Conservation (phyloP, 2,113 vertebrate species). For the Maccullochella peelii region DNA sequence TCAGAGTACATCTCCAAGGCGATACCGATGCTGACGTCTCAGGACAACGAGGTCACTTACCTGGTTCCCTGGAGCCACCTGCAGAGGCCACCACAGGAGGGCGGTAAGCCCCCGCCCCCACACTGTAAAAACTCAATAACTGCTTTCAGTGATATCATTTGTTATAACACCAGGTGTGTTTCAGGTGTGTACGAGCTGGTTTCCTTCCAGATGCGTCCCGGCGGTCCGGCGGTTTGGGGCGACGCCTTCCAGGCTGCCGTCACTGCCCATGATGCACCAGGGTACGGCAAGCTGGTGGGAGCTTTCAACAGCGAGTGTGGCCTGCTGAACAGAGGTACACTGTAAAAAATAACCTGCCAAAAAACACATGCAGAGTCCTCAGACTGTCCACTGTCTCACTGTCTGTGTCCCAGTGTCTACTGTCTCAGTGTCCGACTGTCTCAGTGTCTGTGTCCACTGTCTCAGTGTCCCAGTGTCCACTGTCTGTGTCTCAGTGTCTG, state of each 20-base stretch:
- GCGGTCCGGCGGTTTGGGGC: slow-evolving; percentile 92
- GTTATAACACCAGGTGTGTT: slow-evolving; percentile 45
- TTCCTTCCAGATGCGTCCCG: slow-evolving; percentile 91
- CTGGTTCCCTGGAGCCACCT: slow-evolving; percentile 93
- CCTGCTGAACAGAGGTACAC: slow-evolving; percentile 87
- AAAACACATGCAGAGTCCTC: too few relatives aligned
- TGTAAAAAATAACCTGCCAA: not conserved
- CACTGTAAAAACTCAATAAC: fast-evolving
- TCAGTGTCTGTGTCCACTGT: too few relatives aligned
- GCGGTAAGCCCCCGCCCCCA: slow-evolving; percentile 74
- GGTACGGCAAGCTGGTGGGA: slow-evolving; percentile 88
- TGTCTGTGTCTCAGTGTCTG: too few relatives aligned
- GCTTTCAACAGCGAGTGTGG: slow-evolving; percentile 93
- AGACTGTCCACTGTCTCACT: too few relatives aligned
- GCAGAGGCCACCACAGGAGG: slow-evolving; percentile 87
- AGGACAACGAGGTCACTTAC: slow-evolving; percentile 90
- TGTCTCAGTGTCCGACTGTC: too few relatives aligned
- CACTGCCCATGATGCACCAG: slow-evolving; percentile 83
- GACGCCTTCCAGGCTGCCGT: slow-evolving; percentile 85
- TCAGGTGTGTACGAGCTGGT: slow-evolving; percentile 92
- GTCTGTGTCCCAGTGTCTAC: too few relatives aligned
- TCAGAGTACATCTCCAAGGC: slow-evolving; percentile 85
- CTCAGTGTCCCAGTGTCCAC: too few relatives aligned
- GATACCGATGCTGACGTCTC: slow-evolving; percentile 85
- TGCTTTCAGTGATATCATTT: not conserved